Percentiles rank a stretch among this genome's conserved stretches.
phyloP scores from a whole-genome alignment of 1,140 invertebrate species.

The Diachasmimorpha longicaudata region DNA sequence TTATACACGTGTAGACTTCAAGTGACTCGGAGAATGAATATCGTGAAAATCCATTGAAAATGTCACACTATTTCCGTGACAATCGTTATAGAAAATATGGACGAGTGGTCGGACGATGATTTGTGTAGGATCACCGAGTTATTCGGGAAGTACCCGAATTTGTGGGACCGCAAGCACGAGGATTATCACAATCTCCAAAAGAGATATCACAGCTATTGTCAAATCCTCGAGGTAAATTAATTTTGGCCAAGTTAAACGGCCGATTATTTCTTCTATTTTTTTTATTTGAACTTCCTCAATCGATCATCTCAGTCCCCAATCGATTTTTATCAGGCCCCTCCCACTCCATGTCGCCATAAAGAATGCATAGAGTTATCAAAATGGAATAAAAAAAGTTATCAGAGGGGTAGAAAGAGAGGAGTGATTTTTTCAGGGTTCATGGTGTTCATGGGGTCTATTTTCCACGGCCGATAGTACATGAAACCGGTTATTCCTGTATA shows the following conservation, averaged over 20 bases:
- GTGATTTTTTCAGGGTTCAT: background rate
- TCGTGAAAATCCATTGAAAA: background rate
- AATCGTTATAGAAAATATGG: constrained; percentile 5
- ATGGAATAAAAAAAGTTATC: background rate
- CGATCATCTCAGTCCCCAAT: no score
- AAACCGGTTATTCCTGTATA: background rate
- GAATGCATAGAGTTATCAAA: background rate
- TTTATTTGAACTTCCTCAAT: no score
- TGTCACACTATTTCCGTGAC: background rate
- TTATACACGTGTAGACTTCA: constrained; percentile 9
- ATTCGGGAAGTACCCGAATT: constrained; percentile 13
- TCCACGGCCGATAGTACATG: background rate
- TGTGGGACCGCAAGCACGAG: constrained; percentile 20
- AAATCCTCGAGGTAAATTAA: constrained; percentile 22
- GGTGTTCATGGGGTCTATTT: background rate
- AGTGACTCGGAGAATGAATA: background rate
- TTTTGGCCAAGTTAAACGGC: background rate
- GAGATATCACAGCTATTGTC: constrained; percentile 12
- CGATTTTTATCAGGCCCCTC: no score
- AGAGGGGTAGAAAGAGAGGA: background rate
- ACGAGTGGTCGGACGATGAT: constrained; percentile 20
- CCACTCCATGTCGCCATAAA: no score
- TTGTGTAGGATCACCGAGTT: constrained; percentile 15
- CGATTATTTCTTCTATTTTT: no score
- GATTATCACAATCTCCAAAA: constrained; percentile 5